Evolutionary conservation across 2,888 invertebrate species (phyloP), one percentile per base, ranked within the genome.

Genomic region (Stramonita haemastoma): DNA sequence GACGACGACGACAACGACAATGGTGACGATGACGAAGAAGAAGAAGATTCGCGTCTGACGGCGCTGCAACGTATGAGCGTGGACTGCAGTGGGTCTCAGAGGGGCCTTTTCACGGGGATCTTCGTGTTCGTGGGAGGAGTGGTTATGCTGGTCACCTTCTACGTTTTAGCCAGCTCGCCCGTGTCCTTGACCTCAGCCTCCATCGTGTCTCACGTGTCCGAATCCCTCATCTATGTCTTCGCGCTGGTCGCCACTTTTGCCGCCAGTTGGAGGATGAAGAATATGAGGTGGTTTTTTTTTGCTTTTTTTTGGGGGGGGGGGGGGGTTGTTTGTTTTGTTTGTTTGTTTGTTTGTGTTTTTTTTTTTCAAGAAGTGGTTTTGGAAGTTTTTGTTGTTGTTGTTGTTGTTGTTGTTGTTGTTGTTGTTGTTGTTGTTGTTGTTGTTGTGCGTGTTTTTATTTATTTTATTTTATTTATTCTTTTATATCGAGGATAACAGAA

Each of bases 71-170:
- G 91, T 19, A 92, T 93, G 91, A 93, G 92, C 79, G 93, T 99
- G 11, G 99, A 99, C 95, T 99, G 99, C 96, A 98, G 98, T 0
- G 97, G 98, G 90, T 98, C 99, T 0, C 98, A 98, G 96, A 98
- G 98, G 96, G 98, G 98, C 1, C 96, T 98, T 46, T 98, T 98
- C 95, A 96, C 97, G 13, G 98, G 98, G 5, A 96, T 97, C n/a
- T 96, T 97, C 36, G 95, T 97, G 15, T 96, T 97, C 95, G 97
- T 97, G 13, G 96, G 81, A 2, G 81, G 81, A 26, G 96, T 97
- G 91, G 97, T 97, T 91, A 97, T 97, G 91, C 91, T 99, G 96
- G 98, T 99, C 94, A 97, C 99, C 92, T 99, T 99, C 97, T 99
- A 99, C 97, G 98, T 99, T 92, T 97, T 99, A 94, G 98, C 98